Base-by-base conservation (phyloP, 2,888 invertebrate species). In the Leptopilina syphax region DNA sequence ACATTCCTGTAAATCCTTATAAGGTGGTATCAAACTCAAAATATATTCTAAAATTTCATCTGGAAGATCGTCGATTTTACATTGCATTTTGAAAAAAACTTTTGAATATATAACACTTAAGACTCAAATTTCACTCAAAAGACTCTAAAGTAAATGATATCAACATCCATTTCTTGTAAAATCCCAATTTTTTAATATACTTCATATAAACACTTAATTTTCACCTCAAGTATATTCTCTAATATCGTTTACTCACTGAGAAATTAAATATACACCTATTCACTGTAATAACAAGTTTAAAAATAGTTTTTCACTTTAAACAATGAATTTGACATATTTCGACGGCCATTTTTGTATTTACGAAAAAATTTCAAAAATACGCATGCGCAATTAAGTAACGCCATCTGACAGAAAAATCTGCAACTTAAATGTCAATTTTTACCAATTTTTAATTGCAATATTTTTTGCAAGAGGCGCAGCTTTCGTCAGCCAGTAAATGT, bases 1-100 rank as follows among this genome's bases (percentile, higher is more conserved):
- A 90, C 98, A 97, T 90, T 95, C 95, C 92, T 97, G 95, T 85
- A 98, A 93, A 93, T 98, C 98, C 91, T 95, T 95, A 90, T 99
- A 99, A 0, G 98, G 98, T 79, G 97, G 96, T 85, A 98, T 93
- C 90, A 97, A 94, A 85, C 96, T 95, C 84, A 99, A 94, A 90
- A 99, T 97, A 90, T 97, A 97, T 93, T 98, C 98, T 86, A 99
- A 92, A 80, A 99, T 95, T 94, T 98, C 98, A 92, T 98, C 97
- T 65, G 99, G 98, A 84, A 99, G 93, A 91, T 96, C 95, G 89
- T 96, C 95, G 78, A 95, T 93, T 81, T 88, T 88, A 79, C 90
- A 90, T 80, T 87, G 87, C 89, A 89, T 90, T 79, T 83, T 84
- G 79, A 73, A 34, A 9, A 54, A 1, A 73, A 73, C 73, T 12